These are phyloP conservation scores for Styela plicata DNA, from an alignment of 23 tunicate species.

Conservation along the genomic window DNA sequence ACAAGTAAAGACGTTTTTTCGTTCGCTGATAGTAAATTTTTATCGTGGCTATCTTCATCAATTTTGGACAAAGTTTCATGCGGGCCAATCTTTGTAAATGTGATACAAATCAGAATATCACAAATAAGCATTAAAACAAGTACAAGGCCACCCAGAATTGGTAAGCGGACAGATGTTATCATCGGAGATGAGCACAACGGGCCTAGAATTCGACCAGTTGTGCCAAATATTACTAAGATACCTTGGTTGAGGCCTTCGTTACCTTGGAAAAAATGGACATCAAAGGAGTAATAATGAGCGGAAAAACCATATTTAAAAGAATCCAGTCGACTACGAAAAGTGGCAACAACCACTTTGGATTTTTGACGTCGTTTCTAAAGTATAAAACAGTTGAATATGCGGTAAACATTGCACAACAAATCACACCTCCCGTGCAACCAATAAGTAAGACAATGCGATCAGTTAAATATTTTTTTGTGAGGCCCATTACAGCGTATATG, in stretches of 20 bases:
- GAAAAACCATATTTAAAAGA: not conserved
- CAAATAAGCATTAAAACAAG: not conserved
- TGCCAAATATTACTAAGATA: not conserved
- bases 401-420: not conserved
- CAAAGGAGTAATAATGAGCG: not conserved
- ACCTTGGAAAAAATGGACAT: conserved; percentile 22
- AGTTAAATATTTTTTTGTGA: not conserved
- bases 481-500: not conserved
- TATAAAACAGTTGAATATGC: not conserved
- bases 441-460: conserved; percentile 5
- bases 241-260: conserved; percentile 21
- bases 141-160: not conserved
- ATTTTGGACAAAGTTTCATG: too few species aligned
- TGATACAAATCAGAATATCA: not conserved
- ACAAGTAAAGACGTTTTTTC: too few species aligned
- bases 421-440: conserved; percentile 4
- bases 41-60: too few species aligned
- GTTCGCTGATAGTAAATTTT: too few species aligned
- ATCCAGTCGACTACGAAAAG: not conserved
- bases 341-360: conserved; percentile 15
- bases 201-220: conserved; percentile 20
- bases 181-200: conserved; percentile 13
- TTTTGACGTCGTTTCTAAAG: not conserved
- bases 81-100: not conserved
- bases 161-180: not conserved